Evolutionary conservation across 2,888 invertebrate species (phyloP), one percentile per base, ranked within the genome.

Genomic region (Cremastinae sp.): DNA sequence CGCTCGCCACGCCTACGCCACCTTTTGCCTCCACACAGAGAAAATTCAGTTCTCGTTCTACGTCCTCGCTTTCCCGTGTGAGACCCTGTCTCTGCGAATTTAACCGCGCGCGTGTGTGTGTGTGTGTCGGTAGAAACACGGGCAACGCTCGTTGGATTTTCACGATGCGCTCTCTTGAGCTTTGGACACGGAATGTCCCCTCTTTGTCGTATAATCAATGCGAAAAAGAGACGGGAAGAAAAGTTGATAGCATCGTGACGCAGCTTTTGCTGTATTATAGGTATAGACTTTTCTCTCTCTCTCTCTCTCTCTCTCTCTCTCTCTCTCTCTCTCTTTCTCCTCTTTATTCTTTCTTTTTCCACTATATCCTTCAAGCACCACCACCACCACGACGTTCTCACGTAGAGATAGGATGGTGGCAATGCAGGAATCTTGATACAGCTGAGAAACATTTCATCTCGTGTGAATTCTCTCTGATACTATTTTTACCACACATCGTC

Each of bases 201-300:
- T 89, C 89, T 89, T 89, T 87, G 89, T 89, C 88, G 85, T 86
- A 87, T 87, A 89, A 89, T 89, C 89, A 88, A 89, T 89, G 54
- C 36, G 47, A 53, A 45, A 53, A 51, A 59, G 62, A 54, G 45
- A 9, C 8, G 59, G 41, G n/a, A 43, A 51, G 7, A 56, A 54
- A 53, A 54, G 72, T 61, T 59, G 36, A 64, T 66, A 73, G 66
- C 49, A 36, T 62, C 62, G 62, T 54, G 43, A 66, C 45, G 54
- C 65, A 54, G 34, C 65, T 34, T 9, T 18, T 18, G 43, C 41
- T 16, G 43, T 28, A 53, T 41, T 45, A 45, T 68, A 70, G 72
- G 74, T 75, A 75, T 76, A 78, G 78, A 66, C 73, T 71, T 59
- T 64, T 43, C 78, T 18, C 51, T 36, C 28, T 38, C 53, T 69